Conservation (phyloP, 1,140 invertebrate genomes). For the Galleria mellonella region DNA sequence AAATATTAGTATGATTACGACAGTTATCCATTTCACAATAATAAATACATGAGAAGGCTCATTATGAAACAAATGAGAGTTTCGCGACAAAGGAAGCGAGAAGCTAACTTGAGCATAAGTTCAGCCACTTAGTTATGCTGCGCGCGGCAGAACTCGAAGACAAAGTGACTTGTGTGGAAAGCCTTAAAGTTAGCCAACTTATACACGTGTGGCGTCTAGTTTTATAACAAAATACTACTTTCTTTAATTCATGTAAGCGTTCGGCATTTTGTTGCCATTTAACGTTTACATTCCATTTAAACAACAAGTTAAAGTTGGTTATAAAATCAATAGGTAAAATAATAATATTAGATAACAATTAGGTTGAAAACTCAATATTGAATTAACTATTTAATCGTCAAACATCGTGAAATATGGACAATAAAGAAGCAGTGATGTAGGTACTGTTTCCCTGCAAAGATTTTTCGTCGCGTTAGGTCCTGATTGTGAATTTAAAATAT, state of each 20-base stretch:
- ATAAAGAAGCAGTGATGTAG: too few species aligned
- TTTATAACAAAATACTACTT: constrained; percentile 8
- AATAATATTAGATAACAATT: background rate
- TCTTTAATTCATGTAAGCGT: constrained; percentile 23
- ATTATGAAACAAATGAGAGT: background rate
- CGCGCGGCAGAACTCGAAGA: background rate
- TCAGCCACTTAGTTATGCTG: constrained; percentile 31
- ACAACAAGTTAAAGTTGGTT: background rate
- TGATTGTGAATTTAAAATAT: too few species aligned
- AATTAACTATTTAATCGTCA: too few species aligned
- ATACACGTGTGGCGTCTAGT: constrained; percentile 22
- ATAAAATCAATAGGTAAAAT: background rate
- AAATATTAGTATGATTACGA: background rate
- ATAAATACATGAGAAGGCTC: background rate
- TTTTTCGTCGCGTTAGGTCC: too few species aligned
- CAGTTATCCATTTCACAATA: background rate
- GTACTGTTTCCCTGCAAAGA: too few species aligned
- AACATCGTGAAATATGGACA: too few species aligned
- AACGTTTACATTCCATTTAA: background rate
- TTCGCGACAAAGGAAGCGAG: constrained; percentile 20
- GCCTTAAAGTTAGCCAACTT: constrained; percentile 25
- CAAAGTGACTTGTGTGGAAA: constrained; percentile 20
- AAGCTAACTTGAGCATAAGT: constrained; percentile 27
- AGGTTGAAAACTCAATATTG: background rate
- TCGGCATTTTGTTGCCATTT: too few species aligned